A percentile compares a stretch with the other conserved stretches of the same genome.
phyloP scores from a whole-genome alignment of 2,888 invertebrate species.

The Caenorhabditis sp. region DNA sequence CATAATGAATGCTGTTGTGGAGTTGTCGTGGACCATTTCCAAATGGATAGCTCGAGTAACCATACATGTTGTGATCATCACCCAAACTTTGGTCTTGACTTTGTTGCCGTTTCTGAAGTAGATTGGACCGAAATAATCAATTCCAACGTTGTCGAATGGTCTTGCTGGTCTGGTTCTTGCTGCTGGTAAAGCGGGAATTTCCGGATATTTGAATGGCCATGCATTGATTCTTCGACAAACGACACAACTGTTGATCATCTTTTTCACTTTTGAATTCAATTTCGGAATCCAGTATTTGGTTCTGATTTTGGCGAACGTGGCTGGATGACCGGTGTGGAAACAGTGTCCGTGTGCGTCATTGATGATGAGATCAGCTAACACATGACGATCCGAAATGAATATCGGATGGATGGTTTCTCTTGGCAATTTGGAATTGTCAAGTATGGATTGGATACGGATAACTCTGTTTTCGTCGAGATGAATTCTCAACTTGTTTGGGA shows the following conservation, averaged over 20 bases:
- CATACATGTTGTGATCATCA: constrained; percentile 10
- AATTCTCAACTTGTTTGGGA: too few species aligned
- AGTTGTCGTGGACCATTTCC: constrained; percentile 13
- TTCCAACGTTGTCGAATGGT: constrained; percentile 15
- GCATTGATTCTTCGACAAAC: constrained; percentile 7
- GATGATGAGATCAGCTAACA: background rate
- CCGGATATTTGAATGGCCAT: constrained; percentile 12
- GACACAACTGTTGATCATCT: background rate
- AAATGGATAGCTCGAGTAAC: constrained; percentile 16
- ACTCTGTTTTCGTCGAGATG: too few species aligned
- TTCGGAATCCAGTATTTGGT: background rate
- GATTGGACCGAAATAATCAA: constrained; percentile 22
- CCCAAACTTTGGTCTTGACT: constrained; percentile 7
- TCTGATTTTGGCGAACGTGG: background rate
- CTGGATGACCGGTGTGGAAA: background rate
- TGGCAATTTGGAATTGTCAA: background rate
- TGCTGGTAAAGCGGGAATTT: constrained; percentile 12
- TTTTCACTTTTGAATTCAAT: background rate
- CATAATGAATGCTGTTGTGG: constrained; percentile 8
- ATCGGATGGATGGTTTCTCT: background rate
- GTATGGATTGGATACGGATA: too few species aligned
- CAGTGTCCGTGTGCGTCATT: background rate
- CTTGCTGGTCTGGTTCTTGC: constrained; percentile 2
- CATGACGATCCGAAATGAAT: background rate
- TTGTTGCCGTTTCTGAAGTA: background rate